Percentiles rank a stretch among this genome's conserved stretches.
phyloP scores from a whole-genome alignment of 2,888 invertebrate genomes.

The Cataglyphis livida region DNA sequence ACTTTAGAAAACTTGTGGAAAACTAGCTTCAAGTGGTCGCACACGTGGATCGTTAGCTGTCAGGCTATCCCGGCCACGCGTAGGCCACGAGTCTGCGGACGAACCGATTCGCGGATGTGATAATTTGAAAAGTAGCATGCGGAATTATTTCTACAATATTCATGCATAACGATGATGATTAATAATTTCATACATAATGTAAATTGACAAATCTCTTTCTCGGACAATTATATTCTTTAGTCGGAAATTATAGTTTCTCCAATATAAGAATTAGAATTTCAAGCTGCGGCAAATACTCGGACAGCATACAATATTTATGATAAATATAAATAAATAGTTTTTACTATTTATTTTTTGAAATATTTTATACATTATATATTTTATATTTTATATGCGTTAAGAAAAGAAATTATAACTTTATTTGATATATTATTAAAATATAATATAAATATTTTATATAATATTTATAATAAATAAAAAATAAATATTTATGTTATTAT shows the following conservation, averaged over 20 bases:
- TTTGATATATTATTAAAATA: no score
- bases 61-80: constrained; percentile 30
- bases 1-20: constrained; percentile 53
- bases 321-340: no score
- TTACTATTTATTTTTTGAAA: no score
- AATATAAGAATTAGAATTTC: not conserved
- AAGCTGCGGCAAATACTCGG: no score
- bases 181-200: not conserved
- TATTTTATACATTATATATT: no score
- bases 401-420: no score
- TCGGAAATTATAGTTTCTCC: not conserved
- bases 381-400: no score
- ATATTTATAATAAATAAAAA: no score
- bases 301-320: no score
- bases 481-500: no score
- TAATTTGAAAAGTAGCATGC: not conserved
- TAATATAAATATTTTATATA: no score
- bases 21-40: constrained; percentile 43
- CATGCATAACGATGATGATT: not conserved
- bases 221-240: not conserved
- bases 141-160: not conserved
- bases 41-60: constrained; percentile 43
- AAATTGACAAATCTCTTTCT: not conserved
- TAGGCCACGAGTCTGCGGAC: not conserved
- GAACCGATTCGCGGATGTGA: constrained; percentile 19